phyloP scores from a whole-genome alignment of 2,797 vertebrate species.

The Tapera naevia region DNA sequence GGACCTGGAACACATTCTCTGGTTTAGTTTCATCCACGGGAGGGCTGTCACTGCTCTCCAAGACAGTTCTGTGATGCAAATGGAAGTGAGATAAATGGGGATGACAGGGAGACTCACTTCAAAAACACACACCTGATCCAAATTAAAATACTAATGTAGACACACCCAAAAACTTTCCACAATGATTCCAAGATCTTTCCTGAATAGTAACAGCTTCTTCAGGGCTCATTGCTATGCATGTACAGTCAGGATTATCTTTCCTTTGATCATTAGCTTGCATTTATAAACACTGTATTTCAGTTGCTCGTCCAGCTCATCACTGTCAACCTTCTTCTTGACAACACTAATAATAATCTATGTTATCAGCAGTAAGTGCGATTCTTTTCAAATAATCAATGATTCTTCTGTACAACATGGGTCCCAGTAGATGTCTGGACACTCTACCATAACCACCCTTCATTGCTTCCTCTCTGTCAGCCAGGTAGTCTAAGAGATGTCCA shows the following conservation, averaged over 20 bases:
- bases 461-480: not conserved
- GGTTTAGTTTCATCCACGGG: not conserved
- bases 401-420: not conserved
- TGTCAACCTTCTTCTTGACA: not conserved
- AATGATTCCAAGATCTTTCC: not conserved
- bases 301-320: slow-evolving; percentile 5
- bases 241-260: slow-evolving; percentile 1
- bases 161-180: slow-evolving; percentile 14
- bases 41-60: not conserved
- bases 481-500: not conserved
- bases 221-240: not conserved
- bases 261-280: slow-evolving; percentile 23
- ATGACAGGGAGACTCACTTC: not conserved
- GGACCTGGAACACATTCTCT: not conserved
- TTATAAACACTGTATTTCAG: slow-evolving; percentile 28
- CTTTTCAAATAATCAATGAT: not conserved
- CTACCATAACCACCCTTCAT: not conserved
- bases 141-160: not conserved
- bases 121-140: not conserved
- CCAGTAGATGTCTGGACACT: not conserved
- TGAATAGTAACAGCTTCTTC: not conserved
- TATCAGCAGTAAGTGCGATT: not conserved
- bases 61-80: not conserved
- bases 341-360: not conserved
- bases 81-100: not conserved